Conservation (phyloP, 1,140 invertebrate species). For the Radopholus similis region DNA sequence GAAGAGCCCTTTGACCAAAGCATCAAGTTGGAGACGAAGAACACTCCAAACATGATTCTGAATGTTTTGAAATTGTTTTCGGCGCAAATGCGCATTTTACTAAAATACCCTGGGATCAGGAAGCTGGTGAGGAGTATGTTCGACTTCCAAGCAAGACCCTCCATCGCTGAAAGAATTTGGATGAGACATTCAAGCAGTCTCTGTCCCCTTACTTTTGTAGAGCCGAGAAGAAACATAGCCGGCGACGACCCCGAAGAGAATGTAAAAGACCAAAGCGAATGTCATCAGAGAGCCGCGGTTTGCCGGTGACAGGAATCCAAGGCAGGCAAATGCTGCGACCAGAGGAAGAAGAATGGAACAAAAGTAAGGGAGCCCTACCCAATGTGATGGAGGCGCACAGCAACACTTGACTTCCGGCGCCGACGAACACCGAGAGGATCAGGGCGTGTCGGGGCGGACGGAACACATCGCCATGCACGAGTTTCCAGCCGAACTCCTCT, state of each 20-base stretch:
- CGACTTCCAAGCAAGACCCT: constrained; percentile 95
- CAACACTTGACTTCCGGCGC: constrained; percentile 85
- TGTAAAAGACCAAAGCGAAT: constrained; percentile 79
- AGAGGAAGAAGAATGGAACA: not conserved
- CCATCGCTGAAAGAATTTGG: constrained; percentile 33
- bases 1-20: constrained; percentile 90
- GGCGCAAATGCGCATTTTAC: not conserved
- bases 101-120: constrained; percentile 82
- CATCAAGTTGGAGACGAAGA: constrained; percentile 92
- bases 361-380: constrained; percentile 54
- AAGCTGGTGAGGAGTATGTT: constrained; percentile 93
- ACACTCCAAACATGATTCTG: constrained; percentile 86
- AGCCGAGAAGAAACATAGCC: constrained; percentile 91
- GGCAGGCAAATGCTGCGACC: constrained; percentile 80
- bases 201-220: constrained; percentile 77
- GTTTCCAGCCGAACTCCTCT: constrained; percentile 98
- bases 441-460: constrained; percentile 91
- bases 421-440: constrained; percentile 87
- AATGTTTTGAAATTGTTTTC: constrained; percentile 8
- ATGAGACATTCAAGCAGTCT: not conserved
- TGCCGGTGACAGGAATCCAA: constrained; percentile 94
- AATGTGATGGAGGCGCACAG: constrained; percentile 68
- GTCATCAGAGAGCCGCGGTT: constrained; percentile 97
- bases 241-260: constrained; percentile 86
- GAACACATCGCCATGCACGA: constrained; percentile 92